A percentile compares a stretch with the other conserved stretches of the same genome.
phyloP scores from a whole-genome alignment of 2,113 vertebrate species.

The Seriola dumerili region DNA sequence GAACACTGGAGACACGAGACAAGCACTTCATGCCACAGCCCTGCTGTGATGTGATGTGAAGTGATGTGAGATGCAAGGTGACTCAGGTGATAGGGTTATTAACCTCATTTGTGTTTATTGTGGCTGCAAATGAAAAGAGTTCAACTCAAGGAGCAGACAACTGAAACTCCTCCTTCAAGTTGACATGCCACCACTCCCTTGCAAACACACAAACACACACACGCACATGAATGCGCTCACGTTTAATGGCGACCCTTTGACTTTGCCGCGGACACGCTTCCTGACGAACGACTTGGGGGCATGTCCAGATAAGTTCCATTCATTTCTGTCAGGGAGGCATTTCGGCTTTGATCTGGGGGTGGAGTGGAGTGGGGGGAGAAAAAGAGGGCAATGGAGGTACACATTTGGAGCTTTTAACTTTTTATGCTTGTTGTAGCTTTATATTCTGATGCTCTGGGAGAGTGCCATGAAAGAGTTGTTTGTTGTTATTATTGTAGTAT shows the following conservation, averaged over 20 bases:
- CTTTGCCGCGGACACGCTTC: conserved; percentile 64
- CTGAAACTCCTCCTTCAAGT: conserved; percentile 66
- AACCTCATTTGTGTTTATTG: conserved; percentile 44
- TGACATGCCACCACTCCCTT: conserved; percentile 55
- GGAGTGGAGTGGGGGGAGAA: neutral
- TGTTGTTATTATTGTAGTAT: neutral
- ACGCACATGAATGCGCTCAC: neutral
- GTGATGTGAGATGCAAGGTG: neutral
- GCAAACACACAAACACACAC: neutral
- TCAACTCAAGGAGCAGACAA: conserved; percentile 3
- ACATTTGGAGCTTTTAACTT: neutral
- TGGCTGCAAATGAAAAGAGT: conserved; percentile 11
- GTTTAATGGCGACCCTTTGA: conserved; percentile 41
- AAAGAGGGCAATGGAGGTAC: neutral
- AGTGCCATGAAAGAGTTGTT: neutral
- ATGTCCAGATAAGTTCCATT: conserved; percentile 52
- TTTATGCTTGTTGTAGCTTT: neutral
- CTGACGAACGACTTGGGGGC: conserved; percentile 48
- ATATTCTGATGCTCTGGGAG: neutral
- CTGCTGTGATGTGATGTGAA: conserved; percentile 27
- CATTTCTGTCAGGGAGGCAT: conserved; percentile 49
- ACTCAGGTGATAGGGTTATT: conserved; percentile 13
- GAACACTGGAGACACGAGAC: conserved; percentile 8
- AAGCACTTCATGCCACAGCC: conserved; percentile 12
- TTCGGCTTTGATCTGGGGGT: conserved; percentile 64